These are phyloP conservation scores for Drosophila mimetica DNA, from an alignment of 2,888 invertebrate species.

Conservation along the genomic window DNA sequence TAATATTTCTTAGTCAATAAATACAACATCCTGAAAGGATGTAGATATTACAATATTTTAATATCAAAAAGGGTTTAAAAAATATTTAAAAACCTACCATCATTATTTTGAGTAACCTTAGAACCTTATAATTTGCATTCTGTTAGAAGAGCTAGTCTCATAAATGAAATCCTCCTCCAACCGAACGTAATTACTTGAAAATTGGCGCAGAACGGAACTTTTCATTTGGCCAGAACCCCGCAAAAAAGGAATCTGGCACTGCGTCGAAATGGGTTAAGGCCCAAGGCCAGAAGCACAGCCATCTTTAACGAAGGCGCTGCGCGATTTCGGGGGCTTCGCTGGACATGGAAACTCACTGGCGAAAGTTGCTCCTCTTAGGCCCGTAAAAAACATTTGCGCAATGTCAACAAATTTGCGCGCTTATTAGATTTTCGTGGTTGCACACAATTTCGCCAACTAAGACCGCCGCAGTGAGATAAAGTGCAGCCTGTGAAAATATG, in stretches of 20 bases:
- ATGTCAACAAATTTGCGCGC: conserved; percentile 80
- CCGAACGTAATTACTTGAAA: conserved; percentile 21
- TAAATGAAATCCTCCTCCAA: neutral
- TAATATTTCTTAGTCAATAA: no score
- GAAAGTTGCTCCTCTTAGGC: conserved; percentile 54
- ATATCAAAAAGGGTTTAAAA: no score
- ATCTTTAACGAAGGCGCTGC: conserved; percentile 34
- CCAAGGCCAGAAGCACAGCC: conserved; percentile 30
- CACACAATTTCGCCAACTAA: conserved; percentile 80
- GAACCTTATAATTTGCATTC: neutral
- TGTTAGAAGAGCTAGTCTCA: no score
- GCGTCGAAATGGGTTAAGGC: conserved; percentile 37
- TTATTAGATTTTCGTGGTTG: conserved; percentile 80
- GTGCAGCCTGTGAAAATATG: conserved; percentile 69
- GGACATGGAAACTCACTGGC: conserved; percentile 2
- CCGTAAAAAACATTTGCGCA: conserved; percentile 79
- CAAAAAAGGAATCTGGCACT: conserved; percentile 20
- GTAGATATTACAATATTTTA: no score
- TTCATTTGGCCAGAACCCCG: conserved; percentile 11
- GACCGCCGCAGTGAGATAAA: conserved; percentile 74
- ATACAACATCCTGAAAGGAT: no score
- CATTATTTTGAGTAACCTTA: neutral
- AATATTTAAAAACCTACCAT: neutral
- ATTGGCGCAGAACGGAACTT: conserved; percentile 29
- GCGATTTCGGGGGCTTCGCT: neutral